These are phyloP conservation scores for Hemibagrus wyckioides DNA, from an alignment of 2,113 vertebrate genomes.

Conservation along the genomic window DNA sequence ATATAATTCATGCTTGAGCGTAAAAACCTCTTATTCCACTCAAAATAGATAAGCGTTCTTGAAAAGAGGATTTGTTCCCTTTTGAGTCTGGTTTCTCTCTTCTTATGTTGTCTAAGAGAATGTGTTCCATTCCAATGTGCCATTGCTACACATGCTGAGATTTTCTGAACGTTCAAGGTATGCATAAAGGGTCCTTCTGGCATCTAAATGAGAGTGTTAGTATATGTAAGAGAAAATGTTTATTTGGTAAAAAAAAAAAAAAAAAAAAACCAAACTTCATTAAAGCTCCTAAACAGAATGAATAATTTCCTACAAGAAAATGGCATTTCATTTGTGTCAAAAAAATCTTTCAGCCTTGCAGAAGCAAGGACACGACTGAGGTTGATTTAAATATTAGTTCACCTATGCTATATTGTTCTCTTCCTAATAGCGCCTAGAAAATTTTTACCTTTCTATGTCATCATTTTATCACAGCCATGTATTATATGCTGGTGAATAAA, in stretches of 20 bases:
- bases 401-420: slow-evolving; percentile 34
- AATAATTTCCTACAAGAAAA: background rate
- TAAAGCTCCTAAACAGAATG: background rate
- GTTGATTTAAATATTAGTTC: slow-evolving; percentile 30
- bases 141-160: background rate
- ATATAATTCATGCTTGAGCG: too few relatives aligned
- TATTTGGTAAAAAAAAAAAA: too few relatives aligned
- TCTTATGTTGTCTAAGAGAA: too few relatives aligned
- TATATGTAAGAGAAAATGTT: background rate
- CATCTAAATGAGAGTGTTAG: background rate
- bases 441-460: slow-evolving; percentile 4
- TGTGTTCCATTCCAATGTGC: too few relatives aligned
- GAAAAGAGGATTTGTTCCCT: too few relatives aligned
- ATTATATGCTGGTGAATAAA: slow-evolving; percentile 31
- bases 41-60: too few relatives aligned
- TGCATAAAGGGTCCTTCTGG: background rate
- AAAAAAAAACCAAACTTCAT: background rate
- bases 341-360: background rate
- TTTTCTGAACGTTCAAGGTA: background rate
- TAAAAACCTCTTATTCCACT: too few relatives aligned
- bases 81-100: too few relatives aligned
- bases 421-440: slow-evolving; percentile 35
- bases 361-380: background rate
- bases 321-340: background rate
- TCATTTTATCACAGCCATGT: slow-evolving; percentile 36